phyloP scores from a whole-genome alignment of 2,888 invertebrate genomes.

The Ormyrus rosae region DNA sequence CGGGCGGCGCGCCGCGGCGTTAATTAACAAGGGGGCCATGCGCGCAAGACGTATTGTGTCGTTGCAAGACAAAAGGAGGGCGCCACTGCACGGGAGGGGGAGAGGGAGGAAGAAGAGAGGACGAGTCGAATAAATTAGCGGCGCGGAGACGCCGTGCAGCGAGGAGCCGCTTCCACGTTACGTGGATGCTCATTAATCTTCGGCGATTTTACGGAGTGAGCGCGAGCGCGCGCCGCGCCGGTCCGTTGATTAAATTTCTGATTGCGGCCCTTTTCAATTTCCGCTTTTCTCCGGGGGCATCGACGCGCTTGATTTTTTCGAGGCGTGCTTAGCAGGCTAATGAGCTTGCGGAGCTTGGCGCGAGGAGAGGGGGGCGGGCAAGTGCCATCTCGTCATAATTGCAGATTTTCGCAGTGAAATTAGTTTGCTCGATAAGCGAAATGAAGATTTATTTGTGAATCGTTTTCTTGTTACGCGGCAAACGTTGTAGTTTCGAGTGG shows the following conservation, averaged over 20 bases:
- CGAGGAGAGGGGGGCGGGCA: too few species aligned
- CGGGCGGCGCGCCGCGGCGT: not conserved
- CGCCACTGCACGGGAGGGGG: too few species aligned
- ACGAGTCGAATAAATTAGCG: constrained; percentile 45
- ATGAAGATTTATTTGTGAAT: too few species aligned
- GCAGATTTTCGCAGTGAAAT: too few species aligned
- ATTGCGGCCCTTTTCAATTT: constrained; percentile 27
- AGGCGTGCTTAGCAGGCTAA: too few species aligned
- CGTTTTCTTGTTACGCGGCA: too few species aligned
- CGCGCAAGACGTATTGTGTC: constrained; percentile 20
- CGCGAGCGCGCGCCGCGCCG: not conserved
- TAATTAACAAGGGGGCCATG: constrained; percentile 37
- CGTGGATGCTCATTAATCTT: constrained; percentile 51
- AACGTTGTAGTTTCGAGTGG: too few species aligned
- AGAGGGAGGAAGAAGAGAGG: not conserved
- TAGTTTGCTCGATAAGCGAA: too few species aligned
- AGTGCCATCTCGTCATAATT: too few species aligned
- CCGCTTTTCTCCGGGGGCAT: not conserved
- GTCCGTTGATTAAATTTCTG: constrained; percentile 52
- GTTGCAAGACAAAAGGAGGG: not conserved
- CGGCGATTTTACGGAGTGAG: constrained; percentile 17
- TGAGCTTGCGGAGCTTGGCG: too few species aligned
- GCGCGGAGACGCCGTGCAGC: not conserved
- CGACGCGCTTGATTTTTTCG: too few species aligned
- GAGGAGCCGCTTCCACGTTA: not conserved